These are phyloP conservation scores for Balanococcus diminutus DNA, from an alignment of 2,888 invertebrate genomes.

Conservation along the genomic window DNA sequence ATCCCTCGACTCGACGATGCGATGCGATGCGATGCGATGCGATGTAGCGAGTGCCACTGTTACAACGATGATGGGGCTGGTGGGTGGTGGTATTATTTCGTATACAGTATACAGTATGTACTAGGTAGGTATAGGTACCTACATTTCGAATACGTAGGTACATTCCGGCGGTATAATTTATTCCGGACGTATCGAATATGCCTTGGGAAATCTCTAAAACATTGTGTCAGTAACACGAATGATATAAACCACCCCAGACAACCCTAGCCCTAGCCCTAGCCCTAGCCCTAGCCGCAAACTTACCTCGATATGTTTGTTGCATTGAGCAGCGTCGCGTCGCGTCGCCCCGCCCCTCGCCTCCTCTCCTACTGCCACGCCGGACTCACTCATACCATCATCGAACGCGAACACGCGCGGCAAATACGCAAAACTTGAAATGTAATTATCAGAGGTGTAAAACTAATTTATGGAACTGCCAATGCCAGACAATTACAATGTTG, in stretches of 20 bases:
- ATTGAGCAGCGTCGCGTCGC: slow-evolving; percentile 4
- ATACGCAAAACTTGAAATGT: slow-evolving; percentile 47
- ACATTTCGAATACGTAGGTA: not conserved
- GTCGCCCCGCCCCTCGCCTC: not conserved
- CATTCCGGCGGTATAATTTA: slow-evolving; percentile 40
- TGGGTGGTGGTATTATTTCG: not conserved
- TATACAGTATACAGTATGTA: not conserved
- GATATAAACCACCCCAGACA: slow-evolving; percentile 52
- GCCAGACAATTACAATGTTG: slow-evolving; percentile 53
- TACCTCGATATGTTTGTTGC: slow-evolving; percentile 47
- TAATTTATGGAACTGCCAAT: slow-evolving; percentile 53
- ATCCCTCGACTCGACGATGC: not conserved
- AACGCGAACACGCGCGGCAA: not conserved
- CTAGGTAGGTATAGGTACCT: too few species aligned
- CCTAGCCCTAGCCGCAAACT: slow-evolving; percentile 49
- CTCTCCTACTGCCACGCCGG: not conserved
- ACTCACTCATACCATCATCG: not conserved
- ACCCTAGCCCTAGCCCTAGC: slow-evolving; percentile 48
- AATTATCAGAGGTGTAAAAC: slow-evolving; percentile 53
- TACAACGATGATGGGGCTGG: too few species aligned
- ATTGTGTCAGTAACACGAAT: slow-evolving; percentile 53
- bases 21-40: too few species aligned
- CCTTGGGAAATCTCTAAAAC: slow-evolving; percentile 52
- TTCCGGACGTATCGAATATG: slow-evolving; percentile 53
- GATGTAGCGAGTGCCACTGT: not conserved